phyloP scores from a whole-genome alignment of 2,888 invertebrate species.

The Zygogramma bicolorata region DNA sequence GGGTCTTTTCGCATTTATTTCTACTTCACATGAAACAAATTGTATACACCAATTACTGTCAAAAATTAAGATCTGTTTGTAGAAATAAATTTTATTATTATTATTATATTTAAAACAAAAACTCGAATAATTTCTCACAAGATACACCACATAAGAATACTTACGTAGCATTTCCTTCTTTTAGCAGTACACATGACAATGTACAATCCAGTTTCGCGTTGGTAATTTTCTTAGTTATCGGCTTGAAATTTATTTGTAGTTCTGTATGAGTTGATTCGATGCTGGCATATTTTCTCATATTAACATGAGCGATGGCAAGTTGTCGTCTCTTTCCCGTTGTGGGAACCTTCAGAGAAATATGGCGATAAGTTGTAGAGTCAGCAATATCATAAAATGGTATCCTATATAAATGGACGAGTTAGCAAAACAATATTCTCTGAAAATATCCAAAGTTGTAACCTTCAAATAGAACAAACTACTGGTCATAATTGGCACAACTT shows the following conservation, averaged over 20 bases:
- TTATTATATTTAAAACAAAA: no score
- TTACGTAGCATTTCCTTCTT: slow-evolving; percentile 98
- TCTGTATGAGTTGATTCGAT: slow-evolving; percentile 88
- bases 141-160: slow-evolving; percentile 62
- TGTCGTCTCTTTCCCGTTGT: slow-evolving; percentile 87
- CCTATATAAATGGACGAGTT: no score
- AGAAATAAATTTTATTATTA: no score
- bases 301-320: slow-evolving; percentile 85
- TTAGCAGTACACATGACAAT: slow-evolving; percentile 89
- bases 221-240: slow-evolving; percentile 85
- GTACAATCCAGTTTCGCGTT: slow-evolving; percentile 89
- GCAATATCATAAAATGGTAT: no score
- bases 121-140: not conserved
- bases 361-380: no score
- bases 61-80: no score
- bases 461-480: not conserved
- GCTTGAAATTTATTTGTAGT: slow-evolving; percentile 82
- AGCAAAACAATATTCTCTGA: not conserved
- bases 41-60: no score
- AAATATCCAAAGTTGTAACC: not conserved
- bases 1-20: no score
- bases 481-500: not conserved
- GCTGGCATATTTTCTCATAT: slow-evolving; percentile 93
- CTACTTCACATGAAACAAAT: no score
- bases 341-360: slow-evolving; percentile 74